Percentiles rank a stretch among this genome's conserved stretches.
phyloP scores from a whole-genome alignment of 1,140 invertebrate genomes.

The Tetramorium alpestre region DNA sequence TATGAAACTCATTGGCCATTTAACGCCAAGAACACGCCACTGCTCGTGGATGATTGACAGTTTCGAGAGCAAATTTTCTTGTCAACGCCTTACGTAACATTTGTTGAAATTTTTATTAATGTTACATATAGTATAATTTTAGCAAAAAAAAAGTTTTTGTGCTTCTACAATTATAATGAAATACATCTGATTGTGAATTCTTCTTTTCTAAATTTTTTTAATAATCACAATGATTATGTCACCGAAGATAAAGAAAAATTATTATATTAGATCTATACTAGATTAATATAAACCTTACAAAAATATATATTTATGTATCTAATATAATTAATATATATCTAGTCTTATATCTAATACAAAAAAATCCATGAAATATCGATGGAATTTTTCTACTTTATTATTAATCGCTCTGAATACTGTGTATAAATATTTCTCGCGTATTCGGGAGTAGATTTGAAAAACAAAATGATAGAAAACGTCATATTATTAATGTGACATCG shows the following conservation, averaged over 20 bases:
- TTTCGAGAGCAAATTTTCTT: constrained; percentile 75
- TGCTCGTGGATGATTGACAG: constrained; percentile 73
- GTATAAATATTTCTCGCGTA: background rate
- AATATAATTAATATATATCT: background rate
- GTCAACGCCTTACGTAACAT: constrained; percentile 62
- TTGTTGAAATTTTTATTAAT: constrained; percentile 14
- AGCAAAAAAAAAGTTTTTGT: background rate
- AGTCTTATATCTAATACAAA: background rate
- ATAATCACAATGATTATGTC: background rate
- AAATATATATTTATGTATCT: background rate
- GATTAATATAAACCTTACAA: background rate
- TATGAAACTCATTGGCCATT: constrained; percentile 81
- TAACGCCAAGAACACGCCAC: constrained; percentile 72
- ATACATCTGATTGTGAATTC: background rate
- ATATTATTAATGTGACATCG: constrained; percentile 69
- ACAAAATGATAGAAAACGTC: constrained; percentile 12
- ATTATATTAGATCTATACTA: background rate
- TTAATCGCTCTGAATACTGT: background rate
- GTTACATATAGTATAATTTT: background rate
- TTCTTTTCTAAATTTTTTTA: background rate
- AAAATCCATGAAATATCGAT: background rate
- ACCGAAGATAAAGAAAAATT: background rate
- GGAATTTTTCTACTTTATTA: background rate
- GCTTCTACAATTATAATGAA: background rate
- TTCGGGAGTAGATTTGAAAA: background rate